These are phyloP conservation scores for Tholera decimalis DNA, from an alignment of 2,888 invertebrate species.

Conservation along the genomic window DNA sequence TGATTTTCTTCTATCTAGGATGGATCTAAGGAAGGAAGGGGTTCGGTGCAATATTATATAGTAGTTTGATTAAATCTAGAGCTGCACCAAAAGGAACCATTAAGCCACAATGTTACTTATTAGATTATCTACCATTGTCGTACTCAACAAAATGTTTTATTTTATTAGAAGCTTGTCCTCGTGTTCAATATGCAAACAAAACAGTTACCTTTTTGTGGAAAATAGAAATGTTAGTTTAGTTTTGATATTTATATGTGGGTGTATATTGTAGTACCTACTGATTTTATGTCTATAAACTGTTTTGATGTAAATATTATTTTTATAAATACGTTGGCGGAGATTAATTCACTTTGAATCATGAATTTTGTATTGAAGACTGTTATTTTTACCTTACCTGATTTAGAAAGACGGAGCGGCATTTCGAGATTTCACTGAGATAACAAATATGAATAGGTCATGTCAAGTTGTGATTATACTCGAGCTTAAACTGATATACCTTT, in stretches of 20 bases:
- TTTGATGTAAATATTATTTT: slow-evolving; percentile 24
- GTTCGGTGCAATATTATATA: slow-evolving; percentile 32
- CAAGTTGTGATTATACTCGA: not conserved
- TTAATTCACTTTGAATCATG: slow-evolving; percentile 8
- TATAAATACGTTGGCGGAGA: slow-evolving; percentile 6
- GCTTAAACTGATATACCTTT: too few species aligned
- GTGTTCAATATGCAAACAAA: not conserved
- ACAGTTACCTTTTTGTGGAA: not conserved
- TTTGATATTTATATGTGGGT: slow-evolving; percentile 6
- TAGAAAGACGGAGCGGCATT: too few species aligned
- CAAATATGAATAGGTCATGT: not conserved
- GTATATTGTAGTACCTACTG: slow-evolving; percentile 26
- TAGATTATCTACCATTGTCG: not conserved
- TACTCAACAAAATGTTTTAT: not conserved
- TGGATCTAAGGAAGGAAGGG: too few species aligned
- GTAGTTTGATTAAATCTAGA: slow-evolving; percentile 24
- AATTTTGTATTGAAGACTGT: not conserved
- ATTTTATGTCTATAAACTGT: slow-evolving; percentile 7
- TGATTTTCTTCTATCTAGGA: slow-evolving; percentile 7
- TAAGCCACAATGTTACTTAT: slow-evolving; percentile 9
- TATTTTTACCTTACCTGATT: slow-evolving; percentile 12
- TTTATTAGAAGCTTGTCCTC: not conserved
- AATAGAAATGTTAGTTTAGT: slow-evolving; percentile 7
- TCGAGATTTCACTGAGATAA: not conserved
- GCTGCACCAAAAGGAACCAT: slow-evolving; percentile 5